Evolutionary conservation across 2,797 vertebrate genomes (phyloP).

Genomic region (Lagodon rhomboides): DNA sequence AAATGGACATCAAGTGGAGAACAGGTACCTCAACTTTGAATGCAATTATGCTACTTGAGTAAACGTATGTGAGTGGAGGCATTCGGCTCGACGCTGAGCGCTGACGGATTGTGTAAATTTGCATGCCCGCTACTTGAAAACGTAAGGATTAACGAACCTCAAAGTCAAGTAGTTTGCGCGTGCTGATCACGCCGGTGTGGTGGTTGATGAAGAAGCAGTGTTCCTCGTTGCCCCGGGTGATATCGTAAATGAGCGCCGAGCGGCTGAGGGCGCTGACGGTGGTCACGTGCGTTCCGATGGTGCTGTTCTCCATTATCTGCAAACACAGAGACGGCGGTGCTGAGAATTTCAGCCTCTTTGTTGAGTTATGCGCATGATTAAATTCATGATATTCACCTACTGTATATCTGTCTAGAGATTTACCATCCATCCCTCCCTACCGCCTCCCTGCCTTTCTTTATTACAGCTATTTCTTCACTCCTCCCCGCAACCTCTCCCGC

Average conservation of each 20-base stretch:
- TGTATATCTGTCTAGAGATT: conserved; percentile 11
- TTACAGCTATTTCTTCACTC: neutral
- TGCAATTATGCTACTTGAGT: too few species aligned
- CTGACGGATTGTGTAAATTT: conserved; percentile 5
- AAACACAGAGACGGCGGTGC: conserved; percentile 17
- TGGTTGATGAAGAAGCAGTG: conserved; percentile 92
- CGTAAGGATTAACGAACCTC: conserved; percentile 79
- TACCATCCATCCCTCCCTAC: conserved; percentile 11
- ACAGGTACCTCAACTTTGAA: too few species aligned
- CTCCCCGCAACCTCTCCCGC: neutral
- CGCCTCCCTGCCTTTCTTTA: conserved; percentile 3
- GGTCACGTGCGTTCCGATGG: conserved; percentile 88
- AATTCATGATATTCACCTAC: neutral
- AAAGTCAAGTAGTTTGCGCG: conserved; percentile 92
- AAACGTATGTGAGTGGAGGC: neutral
- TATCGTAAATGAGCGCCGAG: conserved; percentile 92
- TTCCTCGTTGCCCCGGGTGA: conserved; percentile 90
- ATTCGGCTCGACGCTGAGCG: neutral
- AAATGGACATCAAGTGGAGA: too few species aligned
- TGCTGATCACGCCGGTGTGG: conserved; percentile 92
- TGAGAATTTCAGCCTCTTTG: neutral
- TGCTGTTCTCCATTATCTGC: conserved; percentile 90
- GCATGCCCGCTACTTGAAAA: neutral
- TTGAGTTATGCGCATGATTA: neutral
- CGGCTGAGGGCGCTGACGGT: conserved; percentile 91